Evolutionary conservation across 2,113 vertebrate genomes (phyloP).

Genomic region (Pimephales promelas): DNA sequence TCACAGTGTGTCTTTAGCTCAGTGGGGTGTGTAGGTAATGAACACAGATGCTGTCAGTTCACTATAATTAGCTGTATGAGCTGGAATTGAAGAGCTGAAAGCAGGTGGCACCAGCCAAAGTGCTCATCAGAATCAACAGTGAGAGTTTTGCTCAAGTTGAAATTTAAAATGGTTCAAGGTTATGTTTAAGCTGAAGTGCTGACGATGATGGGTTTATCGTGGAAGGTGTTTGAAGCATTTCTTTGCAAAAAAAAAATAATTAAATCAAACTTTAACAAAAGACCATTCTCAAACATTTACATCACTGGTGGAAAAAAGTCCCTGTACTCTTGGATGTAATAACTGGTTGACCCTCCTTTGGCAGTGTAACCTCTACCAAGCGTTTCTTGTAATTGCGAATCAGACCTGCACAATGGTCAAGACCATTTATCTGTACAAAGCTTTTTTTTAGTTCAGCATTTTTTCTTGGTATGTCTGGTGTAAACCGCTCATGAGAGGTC

Average conservation of each 20-base stretch:
- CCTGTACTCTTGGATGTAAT: neutral
- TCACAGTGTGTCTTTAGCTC: slow-evolving; percentile 51
- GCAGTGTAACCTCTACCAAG: neutral
- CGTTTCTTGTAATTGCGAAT: neutral
- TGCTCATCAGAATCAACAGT: slow-evolving; percentile 45
- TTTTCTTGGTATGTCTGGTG: neutral
- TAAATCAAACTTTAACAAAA: neutral
- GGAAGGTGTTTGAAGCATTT: neutral
- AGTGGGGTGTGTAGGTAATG: slow-evolving; percentile 49
- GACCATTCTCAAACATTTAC: neutral
- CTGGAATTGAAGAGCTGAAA: slow-evolving; percentile 41
- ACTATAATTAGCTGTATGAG: slow-evolving; percentile 52
- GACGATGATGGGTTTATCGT: neutral
- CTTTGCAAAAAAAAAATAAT: neutral
- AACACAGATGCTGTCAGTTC: slow-evolving; percentile 55
- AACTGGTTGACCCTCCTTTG: neutral
- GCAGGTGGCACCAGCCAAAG: slow-evolving; percentile 53
- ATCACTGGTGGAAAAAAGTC: neutral
- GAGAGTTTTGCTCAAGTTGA: slow-evolving; percentile 33
- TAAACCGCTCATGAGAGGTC: neutral
- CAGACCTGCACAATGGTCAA: neutral
- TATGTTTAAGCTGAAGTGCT: slow-evolving; percentile 7
- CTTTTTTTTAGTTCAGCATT: neutral
- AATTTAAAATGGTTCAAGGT: slow-evolving; percentile 36
- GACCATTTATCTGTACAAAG: neutral